Evolutionary conservation across 2,113 vertebrate genomes (phyloP).

Genomic region (Riparia riparia): DNA sequence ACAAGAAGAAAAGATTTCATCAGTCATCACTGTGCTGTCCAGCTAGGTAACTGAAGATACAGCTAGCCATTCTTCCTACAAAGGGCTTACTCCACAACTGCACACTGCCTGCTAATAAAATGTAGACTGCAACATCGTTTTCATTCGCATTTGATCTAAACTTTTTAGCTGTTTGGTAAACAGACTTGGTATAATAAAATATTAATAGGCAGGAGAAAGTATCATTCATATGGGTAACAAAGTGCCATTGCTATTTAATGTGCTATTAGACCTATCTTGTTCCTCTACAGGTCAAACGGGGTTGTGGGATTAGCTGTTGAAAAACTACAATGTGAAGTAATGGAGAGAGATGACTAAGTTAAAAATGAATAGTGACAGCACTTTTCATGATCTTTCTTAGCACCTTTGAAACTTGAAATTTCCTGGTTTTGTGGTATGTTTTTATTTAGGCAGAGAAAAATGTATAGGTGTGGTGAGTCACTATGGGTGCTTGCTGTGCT

Average conservation of each 20-base stretch:
- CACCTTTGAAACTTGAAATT: background rate
- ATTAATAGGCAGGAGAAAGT: background rate
- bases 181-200: background rate
- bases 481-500: background rate
- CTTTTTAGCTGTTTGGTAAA: background rate
- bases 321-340: background rate
- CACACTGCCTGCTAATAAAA: background rate
- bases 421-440: background rate
- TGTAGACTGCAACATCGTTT: background rate
- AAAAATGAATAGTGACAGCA: background rate
- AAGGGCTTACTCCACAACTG: background rate
- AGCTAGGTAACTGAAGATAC: background rate
- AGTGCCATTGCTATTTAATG: background rate
- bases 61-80: background rate
- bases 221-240: accelerated
- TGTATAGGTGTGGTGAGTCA: background rate
- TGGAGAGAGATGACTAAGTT: background rate
- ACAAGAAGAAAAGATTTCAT: background rate
- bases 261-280: background rate
- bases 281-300: background rate
- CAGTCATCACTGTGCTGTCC: background rate
- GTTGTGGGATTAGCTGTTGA: background rate
- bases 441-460: background rate
- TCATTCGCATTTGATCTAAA: background rate
- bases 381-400: background rate